Conservation (phyloP, 2,888 invertebrate genomes). For the Cephonodes hylas region DNA sequence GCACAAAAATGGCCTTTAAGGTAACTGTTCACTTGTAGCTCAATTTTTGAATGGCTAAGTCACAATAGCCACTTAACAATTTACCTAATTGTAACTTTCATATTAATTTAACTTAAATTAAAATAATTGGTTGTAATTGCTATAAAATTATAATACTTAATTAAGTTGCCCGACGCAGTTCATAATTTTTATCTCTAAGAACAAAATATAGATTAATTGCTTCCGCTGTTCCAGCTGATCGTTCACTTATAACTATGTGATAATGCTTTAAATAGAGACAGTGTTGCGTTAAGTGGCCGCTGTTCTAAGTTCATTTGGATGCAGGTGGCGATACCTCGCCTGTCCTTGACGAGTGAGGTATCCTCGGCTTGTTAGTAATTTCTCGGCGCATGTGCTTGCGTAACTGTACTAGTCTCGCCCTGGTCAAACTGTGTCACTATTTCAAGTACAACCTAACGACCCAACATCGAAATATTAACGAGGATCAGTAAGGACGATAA, state of each 20-base stretch:
- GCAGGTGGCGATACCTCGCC: slow-evolving; percentile 39
- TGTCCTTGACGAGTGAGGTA: slow-evolving; percentile 65
- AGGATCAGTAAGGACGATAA: background rate
- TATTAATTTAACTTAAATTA: background rate
- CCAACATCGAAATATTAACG: background rate
- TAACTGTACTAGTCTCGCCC: slow-evolving; percentile 63
- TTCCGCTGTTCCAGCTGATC: background rate
- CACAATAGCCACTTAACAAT: background rate
- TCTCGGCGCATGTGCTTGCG: slow-evolving; percentile 65
- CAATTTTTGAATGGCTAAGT: background rate
- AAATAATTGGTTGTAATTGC: background rate
- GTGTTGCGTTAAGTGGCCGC: slow-evolving; percentile 1
- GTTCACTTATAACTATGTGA: background rate
- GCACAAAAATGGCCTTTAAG: slow-evolving; percentile 72
- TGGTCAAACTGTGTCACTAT: slow-evolving; percentile 72
- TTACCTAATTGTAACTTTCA: background rate
- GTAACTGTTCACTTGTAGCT: slow-evolving; percentile 39
- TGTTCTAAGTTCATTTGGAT: slow-evolving; percentile 51
- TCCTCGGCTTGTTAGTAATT: slow-evolving; percentile 69
- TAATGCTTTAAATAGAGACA: background rate
- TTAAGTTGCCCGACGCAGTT: background rate
- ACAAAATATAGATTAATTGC: no score
- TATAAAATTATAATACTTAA: background rate
- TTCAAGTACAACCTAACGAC: slow-evolving; percentile 62
- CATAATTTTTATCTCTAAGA: no score